phyloP scores from a whole-genome alignment of 2,113 vertebrate genomes.

The Chlorodrepanis virens region DNA sequence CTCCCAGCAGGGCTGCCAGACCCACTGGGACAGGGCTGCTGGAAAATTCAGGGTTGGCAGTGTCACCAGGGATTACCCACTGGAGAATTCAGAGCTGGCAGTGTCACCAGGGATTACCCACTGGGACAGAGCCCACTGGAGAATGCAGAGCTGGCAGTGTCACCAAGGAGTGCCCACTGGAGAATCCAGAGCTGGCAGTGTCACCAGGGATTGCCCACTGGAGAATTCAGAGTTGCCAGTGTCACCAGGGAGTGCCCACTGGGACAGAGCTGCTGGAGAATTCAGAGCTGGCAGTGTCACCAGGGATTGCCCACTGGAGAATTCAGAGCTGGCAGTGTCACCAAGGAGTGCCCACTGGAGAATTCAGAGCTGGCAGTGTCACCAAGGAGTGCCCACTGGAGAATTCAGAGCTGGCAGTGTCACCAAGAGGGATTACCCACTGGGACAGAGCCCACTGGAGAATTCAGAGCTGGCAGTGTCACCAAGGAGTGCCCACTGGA shows the following conservation, averaged over 20 bases:
- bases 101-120: too few species aligned
- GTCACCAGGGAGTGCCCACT: neutral
- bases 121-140: neutral
- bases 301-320: neutral
- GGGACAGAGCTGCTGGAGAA: constrained; percentile 18
- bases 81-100: too few species aligned
- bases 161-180: neutral
- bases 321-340: neutral
- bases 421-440: neutral
- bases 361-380: too few species aligned
- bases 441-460: neutral
- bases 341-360: neutral
- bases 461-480: neutral
- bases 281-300: neutral
- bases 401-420: accelerated
- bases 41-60: neutral
- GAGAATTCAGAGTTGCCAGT: too few species aligned
- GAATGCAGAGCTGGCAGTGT: neutral
- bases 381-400: too few species aligned
- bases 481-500: neutral
- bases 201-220: too few species aligned
- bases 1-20: neutral
- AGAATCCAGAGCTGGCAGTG: too few species aligned
- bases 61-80: neutral
- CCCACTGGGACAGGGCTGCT: neutral